Evolutionary conservation across 2,797 vertebrate species (phyloP).

Genomic region (Anguilla anguilla): DNA sequence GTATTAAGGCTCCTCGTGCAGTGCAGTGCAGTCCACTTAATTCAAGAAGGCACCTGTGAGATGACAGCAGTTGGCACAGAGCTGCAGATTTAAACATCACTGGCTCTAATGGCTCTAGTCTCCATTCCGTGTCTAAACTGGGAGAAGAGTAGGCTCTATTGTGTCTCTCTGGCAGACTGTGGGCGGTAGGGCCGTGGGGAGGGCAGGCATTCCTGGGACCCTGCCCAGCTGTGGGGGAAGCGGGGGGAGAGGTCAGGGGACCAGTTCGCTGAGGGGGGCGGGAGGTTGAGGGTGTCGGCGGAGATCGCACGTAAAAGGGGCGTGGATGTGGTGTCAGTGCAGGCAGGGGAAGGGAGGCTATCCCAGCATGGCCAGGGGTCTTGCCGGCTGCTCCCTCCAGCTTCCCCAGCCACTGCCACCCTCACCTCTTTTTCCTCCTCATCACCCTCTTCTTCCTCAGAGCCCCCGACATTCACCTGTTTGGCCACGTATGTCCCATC

Average conservation of each 20-base stretch:
- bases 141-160: neutral
- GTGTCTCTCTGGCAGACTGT: neutral
- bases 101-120: neutral
- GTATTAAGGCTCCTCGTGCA: neutral
- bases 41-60: neutral
- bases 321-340: too few species aligned
- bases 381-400: neutral
- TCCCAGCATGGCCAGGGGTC: neutral
- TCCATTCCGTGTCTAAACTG: neutral
- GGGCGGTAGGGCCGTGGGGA: conserved; percentile 48
- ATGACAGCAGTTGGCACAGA: neutral
- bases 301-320: neutral
- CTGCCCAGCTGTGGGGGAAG: conserved; percentile 23
- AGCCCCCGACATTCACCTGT: conserved; percentile 54
- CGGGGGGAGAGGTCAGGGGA: neutral
- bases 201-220: conserved; percentile 35
- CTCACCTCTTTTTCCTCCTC: conserved; percentile 19
- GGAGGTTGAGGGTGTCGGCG: neutral
- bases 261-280: too few species aligned
- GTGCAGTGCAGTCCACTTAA: neutral
- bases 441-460: conserved; percentile 52
- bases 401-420: conserved; percentile 15
- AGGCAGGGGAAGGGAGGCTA: neutral
- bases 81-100: neutral
- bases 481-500: conserved; percentile 60